Evolutionary conservation across 2,888 invertebrate genomes (phyloP), one percentile per base, ranked within the genome.

Genomic region (Nomada goodeniana): DNA sequence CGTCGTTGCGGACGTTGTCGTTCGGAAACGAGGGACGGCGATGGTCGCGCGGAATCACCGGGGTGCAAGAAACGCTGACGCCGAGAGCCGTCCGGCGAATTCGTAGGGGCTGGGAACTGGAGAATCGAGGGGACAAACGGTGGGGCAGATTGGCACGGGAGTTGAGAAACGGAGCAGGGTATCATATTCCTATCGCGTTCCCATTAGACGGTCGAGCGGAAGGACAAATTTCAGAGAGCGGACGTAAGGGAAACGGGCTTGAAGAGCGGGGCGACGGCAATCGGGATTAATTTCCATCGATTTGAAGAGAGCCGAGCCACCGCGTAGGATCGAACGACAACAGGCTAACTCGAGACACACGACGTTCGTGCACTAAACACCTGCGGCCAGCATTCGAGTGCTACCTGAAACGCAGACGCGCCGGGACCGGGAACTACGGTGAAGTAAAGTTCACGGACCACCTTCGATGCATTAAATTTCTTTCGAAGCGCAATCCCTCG

Each of bases 231-330:
- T 76, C 68, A 44, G 61, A 67, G 53, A 77, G 61, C 71, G 64
- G 64, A 60, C 68, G 63, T 69, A 61, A 80, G 53, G 73, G 64
- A 64, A 78, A 77, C 68, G 11, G 13, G 57, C 59, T 55, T 26
- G 47, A 60, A 26, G 57, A 50, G 53, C 71, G 65, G 64, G 55
- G 67, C 61, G 47, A 47, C 15, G 42, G 53, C 47, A 36, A 23
- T n/a, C 26, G 68, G 86, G 83, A 88, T 88, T 89, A 88, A 90
- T 90, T 87, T 90, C 87, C 87, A 87, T 88, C 70, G 82, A 64
- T 60, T 65, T 69, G 55, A 10, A 63, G 47, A 50, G 29, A 42
- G 42, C 50, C n/a, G 20, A 53, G 18, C 44, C 29, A 52, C 42
- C 20, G 7, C 42, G 36, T 67, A 71, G 42, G 60, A 47, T 68